Percentiles rank a stretch among this genome's conserved stretches.
Evolutionary conservation across 2,797 vertebrate species (phyloP).

Genomic region (Syngnathus rostellatus): DNA sequence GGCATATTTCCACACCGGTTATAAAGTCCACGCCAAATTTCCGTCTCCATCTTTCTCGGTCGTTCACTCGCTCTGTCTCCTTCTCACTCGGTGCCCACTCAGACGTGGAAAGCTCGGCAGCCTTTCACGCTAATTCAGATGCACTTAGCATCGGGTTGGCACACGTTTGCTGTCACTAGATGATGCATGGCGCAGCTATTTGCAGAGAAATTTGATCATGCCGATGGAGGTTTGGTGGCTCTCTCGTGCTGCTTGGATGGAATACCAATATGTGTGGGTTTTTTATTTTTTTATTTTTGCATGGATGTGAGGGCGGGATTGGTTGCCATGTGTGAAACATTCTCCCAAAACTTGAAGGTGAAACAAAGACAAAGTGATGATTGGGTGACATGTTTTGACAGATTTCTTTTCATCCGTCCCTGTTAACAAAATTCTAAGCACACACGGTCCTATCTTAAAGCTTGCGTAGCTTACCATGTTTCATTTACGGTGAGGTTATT

Average conservation of each 20-base stretch:
- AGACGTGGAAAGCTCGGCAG: slow-evolving; percentile 49
- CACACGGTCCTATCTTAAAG: background rate
- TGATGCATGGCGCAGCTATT: slow-evolving; percentile 55
- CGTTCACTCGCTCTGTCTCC: slow-evolving; percentile 11
- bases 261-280: slow-evolving; percentile 31
- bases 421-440: slow-evolving; percentile 17
- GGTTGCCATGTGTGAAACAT: slow-evolving; percentile 44
- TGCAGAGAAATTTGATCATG: slow-evolving; percentile 60
- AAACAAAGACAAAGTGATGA: slow-evolving; percentile 61
- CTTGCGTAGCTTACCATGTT: background rate
- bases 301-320: slow-evolving; percentile 25
- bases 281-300: slow-evolving; percentile 8
- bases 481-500: background rate
- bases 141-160: slow-evolving; percentile 53
- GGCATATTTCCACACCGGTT: slow-evolving; percentile 33
- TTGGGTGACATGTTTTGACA: slow-evolving; percentile 54
- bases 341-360: slow-evolving; percentile 58
- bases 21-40: slow-evolving; percentile 36
- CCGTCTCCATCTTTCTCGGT: slow-evolving; percentile 21
- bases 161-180: slow-evolving; percentile 55
- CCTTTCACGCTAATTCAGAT: slow-evolving; percentile 58
- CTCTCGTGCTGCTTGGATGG: slow-evolving; percentile 25
- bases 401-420: slow-evolving; percentile 39
- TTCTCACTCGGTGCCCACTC: slow-evolving; percentile 38
- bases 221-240: slow-evolving; percentile 42